These are phyloP conservation scores for Lasiommata megera DNA, from an alignment of 2,888 invertebrate genomes.

Conservation along the genomic window DNA sequence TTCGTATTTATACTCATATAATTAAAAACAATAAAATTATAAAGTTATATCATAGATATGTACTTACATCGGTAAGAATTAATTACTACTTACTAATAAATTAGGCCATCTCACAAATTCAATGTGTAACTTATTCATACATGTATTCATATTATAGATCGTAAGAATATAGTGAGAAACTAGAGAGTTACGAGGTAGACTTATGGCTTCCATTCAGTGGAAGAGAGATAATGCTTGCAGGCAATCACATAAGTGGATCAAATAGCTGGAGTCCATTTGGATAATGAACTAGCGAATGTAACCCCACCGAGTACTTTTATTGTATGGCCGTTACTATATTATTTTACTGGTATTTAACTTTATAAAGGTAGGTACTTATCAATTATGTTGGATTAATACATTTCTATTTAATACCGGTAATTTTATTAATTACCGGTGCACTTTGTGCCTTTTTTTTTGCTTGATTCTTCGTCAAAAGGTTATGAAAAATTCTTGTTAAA, in stretches of 20 bases:
- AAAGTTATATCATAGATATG: not conserved
- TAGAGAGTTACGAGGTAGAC: slow-evolving; percentile 77
- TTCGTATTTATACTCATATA: too few relatives aligned
- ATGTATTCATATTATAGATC: slow-evolving; percentile 51
- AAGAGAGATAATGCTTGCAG: slow-evolving; percentile 79
- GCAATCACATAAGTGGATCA: slow-evolving; percentile 82
- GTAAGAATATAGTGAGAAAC: slow-evolving; percentile 67
- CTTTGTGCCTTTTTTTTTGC: too few relatives aligned
- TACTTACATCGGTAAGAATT: slow-evolving; percentile 33
- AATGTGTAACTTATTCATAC: slow-evolving; percentile 47
- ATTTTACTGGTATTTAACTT: slow-evolving; percentile 30
- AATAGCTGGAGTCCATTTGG: slow-evolving; percentile 81
- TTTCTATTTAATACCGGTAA: too few relatives aligned
- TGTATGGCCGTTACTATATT: slow-evolving; percentile 55
- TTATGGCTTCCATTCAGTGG: slow-evolving; percentile 76
- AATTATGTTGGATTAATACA: not conserved
- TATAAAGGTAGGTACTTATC: not conserved
- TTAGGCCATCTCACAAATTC: slow-evolving; percentile 4
- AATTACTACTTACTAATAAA: too few relatives aligned
- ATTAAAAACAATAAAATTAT: not conserved
- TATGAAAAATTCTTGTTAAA: too few relatives aligned
- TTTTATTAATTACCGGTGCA: too few relatives aligned
- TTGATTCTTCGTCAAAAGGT: too few relatives aligned
- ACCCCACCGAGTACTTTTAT: slow-evolving; percentile 56
- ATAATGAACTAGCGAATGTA: slow-evolving; percentile 78